Evolutionary conservation across 2,113 vertebrate genomes (phyloP).

Genomic region (Triplophysa rosa): DNA sequence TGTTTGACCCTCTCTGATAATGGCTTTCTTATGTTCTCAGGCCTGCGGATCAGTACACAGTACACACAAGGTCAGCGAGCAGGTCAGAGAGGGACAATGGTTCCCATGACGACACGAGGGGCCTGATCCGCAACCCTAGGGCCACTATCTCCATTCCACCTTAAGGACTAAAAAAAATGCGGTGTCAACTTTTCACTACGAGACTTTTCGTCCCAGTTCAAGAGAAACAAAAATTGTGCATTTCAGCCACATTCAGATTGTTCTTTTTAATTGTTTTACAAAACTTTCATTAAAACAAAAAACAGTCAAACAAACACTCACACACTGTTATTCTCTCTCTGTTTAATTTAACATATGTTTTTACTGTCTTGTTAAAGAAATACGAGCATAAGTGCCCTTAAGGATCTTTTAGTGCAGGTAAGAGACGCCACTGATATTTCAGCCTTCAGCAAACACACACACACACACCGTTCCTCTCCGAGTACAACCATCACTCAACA

Average conservation of each 20-base stretch:
- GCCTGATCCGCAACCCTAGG: conserved; percentile 60
- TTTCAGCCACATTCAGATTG: no score
- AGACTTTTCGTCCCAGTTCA: no score
- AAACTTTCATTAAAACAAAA: no score
- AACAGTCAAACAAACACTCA: no score
- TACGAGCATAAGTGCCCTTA: conserved; percentile 30
- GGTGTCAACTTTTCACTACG: neutral
- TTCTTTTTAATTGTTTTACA: no score
- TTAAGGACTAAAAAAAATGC: neutral
- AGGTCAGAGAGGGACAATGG: conserved; percentile 79
- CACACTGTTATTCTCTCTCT: no score
- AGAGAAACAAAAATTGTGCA: no score
- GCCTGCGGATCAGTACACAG: conserved; percentile 64
- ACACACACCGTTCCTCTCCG: neutral
- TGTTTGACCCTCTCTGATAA: neutral
- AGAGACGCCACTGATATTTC: conserved; percentile 19
- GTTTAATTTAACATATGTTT: no score
- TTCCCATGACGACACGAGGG: conserved; percentile 76
- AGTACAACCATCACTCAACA: conserved; percentile 7
- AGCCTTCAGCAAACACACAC: conserved; percentile 16
- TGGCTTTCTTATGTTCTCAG: neutral
- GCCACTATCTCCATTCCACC: neutral
- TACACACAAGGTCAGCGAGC: conserved; percentile 76
- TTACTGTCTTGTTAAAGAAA: conserved; percentile 10
- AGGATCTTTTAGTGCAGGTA: conserved; percentile 28